Evolutionary conservation across 2,797 vertebrate genomes (phyloP).

Genomic region (Lemur catta): DNA sequence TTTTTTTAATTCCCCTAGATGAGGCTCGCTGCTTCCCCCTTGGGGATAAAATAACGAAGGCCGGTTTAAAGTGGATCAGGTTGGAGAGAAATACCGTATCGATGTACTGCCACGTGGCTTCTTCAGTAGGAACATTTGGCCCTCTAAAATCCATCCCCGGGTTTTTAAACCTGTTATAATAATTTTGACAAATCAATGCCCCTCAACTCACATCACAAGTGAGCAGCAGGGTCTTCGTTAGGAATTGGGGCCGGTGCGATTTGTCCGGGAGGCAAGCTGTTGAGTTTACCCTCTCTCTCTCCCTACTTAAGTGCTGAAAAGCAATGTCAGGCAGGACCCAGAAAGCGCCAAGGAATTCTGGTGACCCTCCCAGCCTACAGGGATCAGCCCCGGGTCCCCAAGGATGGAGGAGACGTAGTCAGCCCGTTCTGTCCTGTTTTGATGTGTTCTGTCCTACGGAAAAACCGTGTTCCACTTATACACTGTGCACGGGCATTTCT

Average conservation of each 20-base stretch:
- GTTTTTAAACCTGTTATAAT: not conserved
- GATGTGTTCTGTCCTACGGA: not conserved
- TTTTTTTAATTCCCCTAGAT: not conserved
- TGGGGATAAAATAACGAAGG: too few relatives aligned
- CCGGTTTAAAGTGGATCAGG: accelerated
- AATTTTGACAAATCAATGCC: not conserved
- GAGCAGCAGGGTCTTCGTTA: not conserved
- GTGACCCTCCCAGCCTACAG: not conserved
- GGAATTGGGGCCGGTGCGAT: not conserved
- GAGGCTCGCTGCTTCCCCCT: not conserved
- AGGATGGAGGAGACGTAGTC: not conserved
- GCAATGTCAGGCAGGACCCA: not conserved
- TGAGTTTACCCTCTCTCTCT: not conserved
- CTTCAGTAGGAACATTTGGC: too few relatives aligned
- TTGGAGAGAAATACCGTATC: too few relatives aligned
- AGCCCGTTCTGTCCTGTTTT: not conserved
- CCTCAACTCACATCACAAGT: not conserved
- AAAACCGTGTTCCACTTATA: not conserved
- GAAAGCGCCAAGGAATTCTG: not conserved
- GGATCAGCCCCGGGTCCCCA: not conserved
- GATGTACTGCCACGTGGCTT: too few relatives aligned
- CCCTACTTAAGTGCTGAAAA: not conserved
- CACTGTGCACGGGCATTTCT: not conserved
- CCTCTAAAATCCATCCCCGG: not conserved
- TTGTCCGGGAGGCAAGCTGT: not conserved